Conservation (phyloP, 2,888 invertebrate genomes). For the Drosophila setosimentum region DNA sequence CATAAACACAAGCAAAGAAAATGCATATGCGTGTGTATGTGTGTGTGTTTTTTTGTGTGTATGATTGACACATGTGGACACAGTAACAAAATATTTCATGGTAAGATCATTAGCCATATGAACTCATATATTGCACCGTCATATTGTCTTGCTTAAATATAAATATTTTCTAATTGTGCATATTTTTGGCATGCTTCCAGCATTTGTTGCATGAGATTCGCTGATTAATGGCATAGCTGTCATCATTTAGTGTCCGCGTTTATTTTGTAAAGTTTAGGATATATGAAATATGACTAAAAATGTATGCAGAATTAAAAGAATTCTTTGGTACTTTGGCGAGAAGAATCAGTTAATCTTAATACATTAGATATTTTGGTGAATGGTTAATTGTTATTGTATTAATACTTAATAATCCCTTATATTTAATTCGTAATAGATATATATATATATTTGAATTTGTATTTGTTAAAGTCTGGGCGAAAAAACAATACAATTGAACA, state of each 20-base stretch:
- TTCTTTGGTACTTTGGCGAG: neutral
- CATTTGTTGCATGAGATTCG: neutral
- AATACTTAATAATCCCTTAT: neutral
- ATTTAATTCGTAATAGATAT: neutral
- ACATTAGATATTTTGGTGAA: neutral
- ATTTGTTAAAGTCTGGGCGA: neutral
- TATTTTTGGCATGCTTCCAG: neutral
- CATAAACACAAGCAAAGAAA: slow-evolving; percentile 30
- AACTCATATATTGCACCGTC: neutral
- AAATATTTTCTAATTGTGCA: neutral
- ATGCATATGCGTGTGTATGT: neutral
- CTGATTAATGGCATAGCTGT: neutral
- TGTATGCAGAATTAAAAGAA: neutral
- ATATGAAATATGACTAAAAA: neutral
- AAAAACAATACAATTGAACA: slow-evolving; percentile 54
- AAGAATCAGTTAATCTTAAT: neutral
- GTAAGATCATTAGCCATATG: slow-evolving; percentile 28
- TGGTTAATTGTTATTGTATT: neutral
- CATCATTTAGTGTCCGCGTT: neutral
- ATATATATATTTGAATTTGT: neutral
- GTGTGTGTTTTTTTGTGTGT: neutral
- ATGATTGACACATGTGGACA: slow-evolving; percentile 9
- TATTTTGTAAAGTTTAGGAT: neutral
- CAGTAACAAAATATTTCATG: slow-evolving; percentile 25
- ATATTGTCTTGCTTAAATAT: neutral